Evolutionary conservation across 1,140 invertebrate genomes (phyloP).

Genomic region (Arctopsyche grandis): DNA sequence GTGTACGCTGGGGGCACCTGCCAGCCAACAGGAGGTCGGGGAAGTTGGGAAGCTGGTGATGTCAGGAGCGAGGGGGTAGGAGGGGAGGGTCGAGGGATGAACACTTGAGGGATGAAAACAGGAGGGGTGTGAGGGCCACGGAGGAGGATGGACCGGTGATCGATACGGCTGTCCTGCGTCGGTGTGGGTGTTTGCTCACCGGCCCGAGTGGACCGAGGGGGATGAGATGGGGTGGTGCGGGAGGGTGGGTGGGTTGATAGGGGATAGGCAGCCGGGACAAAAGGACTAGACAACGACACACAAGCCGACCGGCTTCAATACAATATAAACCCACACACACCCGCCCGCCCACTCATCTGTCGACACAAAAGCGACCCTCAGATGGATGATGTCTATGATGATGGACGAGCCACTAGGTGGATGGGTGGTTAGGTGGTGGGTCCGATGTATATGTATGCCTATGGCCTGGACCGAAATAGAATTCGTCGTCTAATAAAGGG

Average conservation of each 20-base stretch:
- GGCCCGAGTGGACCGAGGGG: conserved; percentile 37
- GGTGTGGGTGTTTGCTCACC: conserved; percentile 36
- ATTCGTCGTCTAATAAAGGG: too few relatives aligned
- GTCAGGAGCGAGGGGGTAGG: conserved; percentile 24
- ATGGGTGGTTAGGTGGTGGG: too few relatives aligned
- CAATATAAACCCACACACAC: background rate
- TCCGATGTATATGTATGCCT: too few relatives aligned
- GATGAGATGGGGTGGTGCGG: background rate
- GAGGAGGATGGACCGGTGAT: conserved; percentile 44
- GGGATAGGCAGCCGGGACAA: conserved; percentile 29
- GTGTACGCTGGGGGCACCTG: conserved; percentile 41
- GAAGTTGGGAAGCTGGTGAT: conserved; percentile 38
- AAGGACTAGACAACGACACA: conserved; percentile 37
- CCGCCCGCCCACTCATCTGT: background rate
- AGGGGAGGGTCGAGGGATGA: conserved; percentile 28
- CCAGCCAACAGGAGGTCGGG: conserved; percentile 30
- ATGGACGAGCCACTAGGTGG: background rate
- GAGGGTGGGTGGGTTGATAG: background rate
- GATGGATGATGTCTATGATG: background rate
- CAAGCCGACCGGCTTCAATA: background rate
- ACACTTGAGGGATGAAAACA: conserved; percentile 44
- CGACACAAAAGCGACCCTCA: background rate
- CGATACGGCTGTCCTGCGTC: conserved; percentile 41
- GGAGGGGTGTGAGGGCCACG: background rate
- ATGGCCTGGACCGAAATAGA: too few relatives aligned